Percentiles rank a stretch among this genome's conserved stretches.
These are phyloP conservation scores for Holocentrus rufus DNA, from an alignment of 2,797 vertebrate species.

Conservation along the genomic window DNA sequence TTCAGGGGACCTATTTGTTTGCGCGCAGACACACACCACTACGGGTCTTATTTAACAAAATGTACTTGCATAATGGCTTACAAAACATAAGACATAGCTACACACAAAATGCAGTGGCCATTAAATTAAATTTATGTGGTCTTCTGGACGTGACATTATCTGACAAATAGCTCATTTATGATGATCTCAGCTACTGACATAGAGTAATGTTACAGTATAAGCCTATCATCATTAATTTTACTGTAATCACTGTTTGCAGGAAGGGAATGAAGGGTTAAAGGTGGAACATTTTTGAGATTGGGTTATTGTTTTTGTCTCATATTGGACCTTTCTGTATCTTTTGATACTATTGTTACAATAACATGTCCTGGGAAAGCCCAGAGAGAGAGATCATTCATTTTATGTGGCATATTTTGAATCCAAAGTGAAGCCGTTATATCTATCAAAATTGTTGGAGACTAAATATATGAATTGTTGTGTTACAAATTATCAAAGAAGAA, in stretches of 20 bases:
- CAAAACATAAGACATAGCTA: neutral
- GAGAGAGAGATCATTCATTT: slow-evolving; percentile 53
- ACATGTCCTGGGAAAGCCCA: slow-evolving; percentile 59
- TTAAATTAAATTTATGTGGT: neutral
- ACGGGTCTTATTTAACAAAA: neutral
- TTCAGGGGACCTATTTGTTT: neutral
- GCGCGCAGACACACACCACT: neutral
- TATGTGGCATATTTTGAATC: slow-evolving; percentile 9
- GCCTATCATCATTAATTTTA: slow-evolving; percentile 25
- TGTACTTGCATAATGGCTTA: neutral
- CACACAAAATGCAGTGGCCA: neutral
- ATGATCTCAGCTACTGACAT: slow-evolving; percentile 18
- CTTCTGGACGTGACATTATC: neutral
- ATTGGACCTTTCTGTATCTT: slow-evolving; percentile 46
- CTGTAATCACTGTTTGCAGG: slow-evolving; percentile 40
- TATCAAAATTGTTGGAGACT: slow-evolving; percentile 1
- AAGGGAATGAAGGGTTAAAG: slow-evolving; percentile 65
- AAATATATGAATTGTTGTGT: neutral
- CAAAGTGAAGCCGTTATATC: slow-evolving; percentile 8
- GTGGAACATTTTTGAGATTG: slow-evolving; percentile 60
- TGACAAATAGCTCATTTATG: slow-evolving; percentile 8
- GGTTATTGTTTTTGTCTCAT: slow-evolving; percentile 66
- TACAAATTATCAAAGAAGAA: neutral
- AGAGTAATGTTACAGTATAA: slow-evolving; percentile 26
- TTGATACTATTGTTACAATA: slow-evolving; percentile 74